Evolutionary conservation across 2,888 invertebrate species (phyloP), one percentile per base, ranked within the genome.

Genomic region (Thumatha senex): DNA sequence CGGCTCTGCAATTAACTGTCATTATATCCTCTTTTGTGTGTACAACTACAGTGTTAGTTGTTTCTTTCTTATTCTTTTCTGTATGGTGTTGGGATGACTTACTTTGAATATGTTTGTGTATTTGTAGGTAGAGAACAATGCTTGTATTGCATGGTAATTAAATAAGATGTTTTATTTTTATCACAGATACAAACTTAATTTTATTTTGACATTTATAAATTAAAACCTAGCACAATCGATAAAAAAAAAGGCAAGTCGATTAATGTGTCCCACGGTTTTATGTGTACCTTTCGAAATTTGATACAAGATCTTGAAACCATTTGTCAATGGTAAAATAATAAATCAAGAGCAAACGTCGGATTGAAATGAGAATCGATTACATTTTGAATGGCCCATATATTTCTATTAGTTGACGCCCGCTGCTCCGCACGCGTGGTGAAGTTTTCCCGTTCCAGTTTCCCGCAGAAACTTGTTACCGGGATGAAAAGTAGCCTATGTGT

Each of bases 1-100:
- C 73, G 86, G 78, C 72, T 69, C 68, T 67, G 77, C 84, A 86
- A 87, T 88, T 86, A 86, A 78, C 81, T 82, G 84, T 85, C 86
- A 81, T 81, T 65, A 64, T 62, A 71, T 81, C 78, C 76, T 77
- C 80, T 83, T 52, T 85, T 82, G 80, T 84, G 76, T 35, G 75
- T 67, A 76, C 30, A 72, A 74, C 66, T 77, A 66, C 82, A 80
- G 78, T 78, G 74, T 70, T 74, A 70, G 61, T 55, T 69, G 60
- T 58, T 66, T 31, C 11, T 68, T 53, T 48, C 11, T 47, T 56
- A 18, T 60, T 41, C 52, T 15, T 34, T 35, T 38, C 46, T 48
- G 30, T 51, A 40, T 51, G 34, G 31, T 46, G 33, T 18, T 46
- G 38, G 41, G 31, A 29, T 46, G 47, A 47, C 39, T 47, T 34